Evolutionary conservation across 2,113 vertebrate species (phyloP).

Genomic region (Hiodon tergisus): DNA sequence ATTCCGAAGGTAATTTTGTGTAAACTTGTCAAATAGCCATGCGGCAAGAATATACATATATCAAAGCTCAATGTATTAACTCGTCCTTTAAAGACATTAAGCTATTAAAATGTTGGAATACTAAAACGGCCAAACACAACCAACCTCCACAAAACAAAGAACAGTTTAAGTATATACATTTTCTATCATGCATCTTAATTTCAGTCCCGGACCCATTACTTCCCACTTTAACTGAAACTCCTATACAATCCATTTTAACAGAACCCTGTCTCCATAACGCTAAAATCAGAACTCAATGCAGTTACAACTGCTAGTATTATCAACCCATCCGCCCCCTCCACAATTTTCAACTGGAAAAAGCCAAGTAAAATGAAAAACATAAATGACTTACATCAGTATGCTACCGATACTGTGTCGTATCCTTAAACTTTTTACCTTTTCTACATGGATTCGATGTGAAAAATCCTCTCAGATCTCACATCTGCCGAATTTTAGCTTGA

Average conservation of each 20-base stretch:
- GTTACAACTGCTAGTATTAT: constrained; percentile 37
- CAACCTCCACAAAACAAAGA: not conserved
- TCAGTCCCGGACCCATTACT: constrained; percentile 35
- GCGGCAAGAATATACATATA: constrained; percentile 47
- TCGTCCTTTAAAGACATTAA: constrained; percentile 48
- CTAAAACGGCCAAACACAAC: constrained; percentile 46
- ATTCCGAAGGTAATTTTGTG: constrained; percentile 34
- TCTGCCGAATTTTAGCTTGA: constrained; percentile 67
- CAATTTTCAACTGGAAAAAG: constrained; percentile 30
- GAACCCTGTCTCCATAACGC: constrained; percentile 32
- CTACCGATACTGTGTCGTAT: constrained; percentile 43
- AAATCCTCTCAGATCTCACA: constrained; percentile 64
- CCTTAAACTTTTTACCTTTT: constrained; percentile 59
- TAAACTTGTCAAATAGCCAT: constrained; percentile 40
- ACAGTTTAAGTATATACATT: constrained; percentile 2
- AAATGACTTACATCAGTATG: constrained; percentile 55
- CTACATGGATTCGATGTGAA: constrained; percentile 43
- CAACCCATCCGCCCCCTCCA: constrained; percentile 24
- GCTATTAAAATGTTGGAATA: constrained; percentile 48
- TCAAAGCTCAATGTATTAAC: constrained; percentile 44
- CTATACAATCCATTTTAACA: constrained; percentile 30
- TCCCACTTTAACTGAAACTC: constrained; percentile 40
- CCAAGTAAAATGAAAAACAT: constrained; percentile 26
- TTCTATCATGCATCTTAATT: constrained; percentile 26
- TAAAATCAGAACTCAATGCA: constrained; percentile 36